phyloP scores from a whole-genome alignment of 2,113 vertebrate species.

The Xiphophorus couchianus region DNA sequence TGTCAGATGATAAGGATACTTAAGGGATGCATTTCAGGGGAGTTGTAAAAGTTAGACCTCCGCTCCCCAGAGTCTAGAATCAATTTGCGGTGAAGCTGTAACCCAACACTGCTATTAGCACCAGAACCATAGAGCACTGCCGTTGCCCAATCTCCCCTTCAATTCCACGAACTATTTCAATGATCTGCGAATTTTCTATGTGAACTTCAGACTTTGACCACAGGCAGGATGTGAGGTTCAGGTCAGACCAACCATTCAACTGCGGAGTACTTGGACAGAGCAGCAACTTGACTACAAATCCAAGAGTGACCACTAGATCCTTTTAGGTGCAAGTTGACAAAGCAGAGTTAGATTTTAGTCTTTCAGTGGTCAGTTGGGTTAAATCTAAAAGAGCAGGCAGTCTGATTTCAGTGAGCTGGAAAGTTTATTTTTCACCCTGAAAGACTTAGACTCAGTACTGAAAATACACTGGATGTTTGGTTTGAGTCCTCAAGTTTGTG shows the following conservation, averaged over 20 bases:
- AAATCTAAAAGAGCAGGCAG: conserved; percentile 14
- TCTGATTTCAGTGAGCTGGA: conserved; percentile 19
- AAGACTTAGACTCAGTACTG: conserved; percentile 4
- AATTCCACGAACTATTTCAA: conserved; percentile 32
- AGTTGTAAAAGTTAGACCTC: background rate
- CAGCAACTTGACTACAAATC: conserved; percentile 20
- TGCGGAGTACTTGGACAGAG: conserved; percentile 36
- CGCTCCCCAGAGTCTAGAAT: conserved; percentile 7
- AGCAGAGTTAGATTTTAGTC: conserved; percentile 17
- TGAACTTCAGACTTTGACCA: conserved; percentile 41
- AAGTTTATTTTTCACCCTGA: conserved; percentile 27
- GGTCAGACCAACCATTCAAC: conserved; percentile 42
- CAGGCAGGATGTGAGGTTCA: conserved; percentile 41
- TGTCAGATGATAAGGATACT: conserved; percentile 21
- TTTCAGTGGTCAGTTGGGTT: conserved; percentile 25
- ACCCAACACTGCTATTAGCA: conserved; percentile 50
- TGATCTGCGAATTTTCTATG: conserved; percentile 22
- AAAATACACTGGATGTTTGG: background rate
- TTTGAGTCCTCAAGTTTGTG: too few species aligned
- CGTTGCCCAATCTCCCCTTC: conserved; percentile 20
- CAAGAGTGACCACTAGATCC: conserved; percentile 25
- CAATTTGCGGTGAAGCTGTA: conserved; percentile 45
- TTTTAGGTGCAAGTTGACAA: conserved; percentile 26
- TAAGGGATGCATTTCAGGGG: conserved; percentile 23
- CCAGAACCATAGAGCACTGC: conserved; percentile 34